Percentiles rank a stretch among this genome's conserved stretches.
Conservation (phyloP, 2,113 vertebrate species). For the Engystomops pustulosus region DNA sequence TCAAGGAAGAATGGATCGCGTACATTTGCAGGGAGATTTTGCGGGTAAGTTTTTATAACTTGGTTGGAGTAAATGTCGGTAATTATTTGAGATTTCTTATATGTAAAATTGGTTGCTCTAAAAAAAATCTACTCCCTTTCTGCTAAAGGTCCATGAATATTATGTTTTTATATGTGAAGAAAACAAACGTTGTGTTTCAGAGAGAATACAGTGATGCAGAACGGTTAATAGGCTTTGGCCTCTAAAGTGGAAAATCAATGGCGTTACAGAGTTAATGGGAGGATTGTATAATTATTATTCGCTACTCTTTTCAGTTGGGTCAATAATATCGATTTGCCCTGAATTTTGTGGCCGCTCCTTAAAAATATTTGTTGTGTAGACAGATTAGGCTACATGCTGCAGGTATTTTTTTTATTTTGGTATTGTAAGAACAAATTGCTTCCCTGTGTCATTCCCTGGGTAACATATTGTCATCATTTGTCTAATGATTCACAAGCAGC, state of each 20-base stretch:
- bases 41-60: slow-evolving; percentile 74
- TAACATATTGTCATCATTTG: too few relatives aligned
- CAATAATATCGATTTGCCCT: slow-evolving; percentile 15
- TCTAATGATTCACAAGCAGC: too few relatives aligned
- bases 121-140: too few relatives aligned
- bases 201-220: background rate
- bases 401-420: background rate
- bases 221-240: slow-evolving; percentile 4
- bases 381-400: background rate
- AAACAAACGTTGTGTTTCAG: background rate
- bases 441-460: too few relatives aligned
- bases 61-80: background rate
- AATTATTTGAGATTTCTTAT: background rate
- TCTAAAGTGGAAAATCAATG: slow-evolving; percentile 21
- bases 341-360: background rate
- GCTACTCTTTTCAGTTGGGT: background rate
- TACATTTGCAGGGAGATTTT: slow-evolving; percentile 99
- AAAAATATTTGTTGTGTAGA: slow-evolving; percentile 3
- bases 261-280: background rate
- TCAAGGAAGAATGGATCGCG: slow-evolving; percentile 98
- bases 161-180: background rate
- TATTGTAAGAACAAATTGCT: too few relatives aligned
- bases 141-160: background rate
- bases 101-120: too few relatives aligned
- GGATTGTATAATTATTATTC: slow-evolving; percentile 24